Evolutionary conservation across 2,888 invertebrate species (phyloP), one percentile per base, ranked within the genome.

Genomic region (Xanthorhoe spadicearia): DNA sequence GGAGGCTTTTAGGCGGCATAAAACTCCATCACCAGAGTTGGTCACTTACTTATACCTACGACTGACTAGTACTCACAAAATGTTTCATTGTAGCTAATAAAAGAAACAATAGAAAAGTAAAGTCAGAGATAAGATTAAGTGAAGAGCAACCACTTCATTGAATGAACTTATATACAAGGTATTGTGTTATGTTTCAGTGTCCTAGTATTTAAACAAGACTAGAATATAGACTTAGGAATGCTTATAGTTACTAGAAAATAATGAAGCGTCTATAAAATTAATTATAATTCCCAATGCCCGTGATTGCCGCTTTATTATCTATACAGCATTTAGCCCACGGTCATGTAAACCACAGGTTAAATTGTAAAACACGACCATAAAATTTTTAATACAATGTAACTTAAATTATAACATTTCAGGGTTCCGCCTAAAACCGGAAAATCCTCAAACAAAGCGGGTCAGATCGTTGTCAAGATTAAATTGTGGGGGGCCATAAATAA

Each of bases 381-480:
- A 55, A 56, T 38, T 60, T 50, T 66, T 70, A 73, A 67, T 65
- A 70, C 73, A 73, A 69, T 71, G 53, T 68, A 71, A 68, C 69
- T 58, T 67, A 64, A 69, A 70, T 70, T 68, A 72, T 69, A 51
- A 71, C 64, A 69, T 61, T 68, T 68, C 60, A 67, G 64, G 65
- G 69, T 69, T 69, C 72, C 64, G 56, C 55, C 51, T 52, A 51
- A 48, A 63, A 66, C 60, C 64, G 58, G 55, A 61, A 71, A 70
- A 76, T 70, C 72, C 68, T 59, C 64, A 72, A 73, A 71, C 68
- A 71, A 75, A 74, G 71, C 72, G 71, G 74, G 73, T 76, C 71
- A 76, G 75, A 84, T 83, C 70, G 79, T 74, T 74, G 80, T 79
- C 81, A 79, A 85, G 86, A 87, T 89, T 84, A 86, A 78, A 79